Evolutionary conservation across 2,797 vertebrate genomes (phyloP).

Genomic region (Lacerta bilineata): DNA sequence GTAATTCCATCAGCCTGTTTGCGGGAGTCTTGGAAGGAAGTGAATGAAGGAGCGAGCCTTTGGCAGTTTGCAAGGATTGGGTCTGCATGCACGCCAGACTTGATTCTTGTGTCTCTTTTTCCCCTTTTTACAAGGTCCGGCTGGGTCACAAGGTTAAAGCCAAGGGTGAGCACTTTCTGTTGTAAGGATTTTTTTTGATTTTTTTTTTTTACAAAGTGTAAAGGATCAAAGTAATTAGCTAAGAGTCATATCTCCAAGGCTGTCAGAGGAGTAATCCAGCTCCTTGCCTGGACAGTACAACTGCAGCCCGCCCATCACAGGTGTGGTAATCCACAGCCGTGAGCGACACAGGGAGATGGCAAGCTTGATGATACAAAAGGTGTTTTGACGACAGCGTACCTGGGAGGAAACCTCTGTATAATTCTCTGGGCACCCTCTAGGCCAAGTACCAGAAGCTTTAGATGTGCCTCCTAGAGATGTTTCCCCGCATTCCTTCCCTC

Average conservation of each 20-base stretch:
- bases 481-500: not conserved
- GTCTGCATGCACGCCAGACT: constrained; percentile 48
- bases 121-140: constrained; percentile 77
- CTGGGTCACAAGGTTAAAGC: constrained; percentile 85
- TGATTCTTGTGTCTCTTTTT: constrained; percentile 34
- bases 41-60: constrained; percentile 76
- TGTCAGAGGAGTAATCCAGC: constrained; percentile 75
- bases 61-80: constrained; percentile 67
- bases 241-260: constrained; percentile 78
- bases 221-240: constrained; percentile 87
- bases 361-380: constrained; percentile 25
- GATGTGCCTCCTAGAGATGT: constrained; percentile 33
- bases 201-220: constrained; percentile 91
- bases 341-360: not conserved
- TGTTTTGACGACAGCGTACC: constrained; percentile 60
- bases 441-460: constrained; percentile 56
- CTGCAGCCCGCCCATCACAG: constrained; percentile 19
- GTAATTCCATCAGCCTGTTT: constrained; percentile 79
- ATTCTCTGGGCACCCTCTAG: constrained; percentile 28
- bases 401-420: constrained; percentile 40
- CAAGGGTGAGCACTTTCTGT: constrained; percentile 81
- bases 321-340: constrained; percentile 4
- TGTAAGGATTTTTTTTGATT: constrained; percentile 85
- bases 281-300: constrained; percentile 49
- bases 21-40: constrained; percentile 80